Evolutionary conservation across 2,888 invertebrate species (phyloP).

Genomic region (Endotricha flammealis): DNA sequence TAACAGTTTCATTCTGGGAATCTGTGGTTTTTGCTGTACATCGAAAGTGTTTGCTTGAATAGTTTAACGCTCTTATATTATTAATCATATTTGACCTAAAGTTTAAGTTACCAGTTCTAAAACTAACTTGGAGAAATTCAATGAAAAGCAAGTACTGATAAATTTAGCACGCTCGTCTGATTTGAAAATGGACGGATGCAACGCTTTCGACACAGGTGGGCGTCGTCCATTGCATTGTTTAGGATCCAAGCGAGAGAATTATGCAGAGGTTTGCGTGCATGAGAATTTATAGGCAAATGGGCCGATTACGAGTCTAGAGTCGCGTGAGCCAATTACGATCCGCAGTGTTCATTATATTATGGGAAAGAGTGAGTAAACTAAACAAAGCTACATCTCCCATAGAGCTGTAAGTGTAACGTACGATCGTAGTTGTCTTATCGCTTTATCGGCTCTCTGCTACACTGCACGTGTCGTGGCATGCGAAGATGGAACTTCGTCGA

Average conservation of each 20-base stretch:
- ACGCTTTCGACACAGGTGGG: constrained; percentile 9
- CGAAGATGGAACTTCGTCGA: constrained; percentile 46
- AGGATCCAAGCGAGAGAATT: constrained; percentile 24
- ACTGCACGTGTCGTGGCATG: constrained; percentile 61
- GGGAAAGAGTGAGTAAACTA: constrained; percentile 48
- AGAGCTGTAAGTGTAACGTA: constrained; percentile 55
- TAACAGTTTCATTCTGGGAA: constrained; percentile 6
- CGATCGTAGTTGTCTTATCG: constrained; percentile 58
- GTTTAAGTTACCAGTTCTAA: too few relatives aligned
- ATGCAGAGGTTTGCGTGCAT: constrained; percentile 16
- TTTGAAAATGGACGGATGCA: constrained; percentile 3
- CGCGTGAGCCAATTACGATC: constrained; percentile 52
- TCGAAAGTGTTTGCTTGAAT: constrained; percentile 5
- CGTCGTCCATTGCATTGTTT: constrained; percentile 8
- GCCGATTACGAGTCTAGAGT: constrained; percentile 42
- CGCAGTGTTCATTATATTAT: constrained; percentile 58
- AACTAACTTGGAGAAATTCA: too few relatives aligned
- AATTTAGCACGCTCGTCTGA: neutral
- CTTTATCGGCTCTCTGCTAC: constrained; percentile 46
- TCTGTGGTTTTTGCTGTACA: constrained; percentile 1
- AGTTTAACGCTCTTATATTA: too few relatives aligned
- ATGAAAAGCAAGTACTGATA: neutral
- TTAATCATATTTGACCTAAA: too few relatives aligned
- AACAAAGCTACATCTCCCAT: constrained; percentile 47
- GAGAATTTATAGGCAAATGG: constrained; percentile 28